Conservation (phyloP, 2,113 vertebrate species). For the Paraplagusia blochii region DNA sequence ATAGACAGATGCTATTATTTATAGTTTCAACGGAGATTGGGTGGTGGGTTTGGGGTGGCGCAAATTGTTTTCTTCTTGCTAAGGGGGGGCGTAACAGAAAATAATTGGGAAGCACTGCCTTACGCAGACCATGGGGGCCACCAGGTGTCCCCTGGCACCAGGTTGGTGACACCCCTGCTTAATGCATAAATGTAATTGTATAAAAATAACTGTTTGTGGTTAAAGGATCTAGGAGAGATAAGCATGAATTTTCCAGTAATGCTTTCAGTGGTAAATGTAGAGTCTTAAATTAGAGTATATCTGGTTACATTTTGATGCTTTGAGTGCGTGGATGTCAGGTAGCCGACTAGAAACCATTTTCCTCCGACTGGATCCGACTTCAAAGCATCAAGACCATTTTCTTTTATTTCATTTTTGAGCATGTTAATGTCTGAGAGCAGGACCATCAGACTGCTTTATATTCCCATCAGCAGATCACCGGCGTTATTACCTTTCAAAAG, state of each 20-base stretch:
- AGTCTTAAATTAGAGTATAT: conserved; percentile 3
- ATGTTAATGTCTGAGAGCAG: conserved; percentile 48
- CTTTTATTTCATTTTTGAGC: conserved; percentile 18
- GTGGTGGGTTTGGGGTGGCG: too few relatives aligned
- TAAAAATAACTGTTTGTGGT: background rate
- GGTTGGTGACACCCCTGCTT: too few relatives aligned
- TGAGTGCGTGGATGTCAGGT: conserved; percentile 2
- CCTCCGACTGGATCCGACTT: conserved; percentile 25
- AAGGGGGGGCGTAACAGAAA: too few relatives aligned
- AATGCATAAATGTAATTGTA: background rate
- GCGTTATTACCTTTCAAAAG: conserved; percentile 46
- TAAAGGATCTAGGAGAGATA: background rate
- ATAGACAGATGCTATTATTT: too few relatives aligned
- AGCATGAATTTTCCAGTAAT: background rate
- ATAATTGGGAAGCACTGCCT: too few relatives aligned
- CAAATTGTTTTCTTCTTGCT: too few relatives aligned
- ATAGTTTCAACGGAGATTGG: too few relatives aligned
- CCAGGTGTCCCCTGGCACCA: too few relatives aligned
- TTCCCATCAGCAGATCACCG: conserved; percentile 22
- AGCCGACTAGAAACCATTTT: conserved; percentile 14
- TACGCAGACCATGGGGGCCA: too few relatives aligned
- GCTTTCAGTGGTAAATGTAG: conserved; percentile 2
- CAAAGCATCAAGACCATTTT: conserved; percentile 21
- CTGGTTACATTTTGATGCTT: conserved; percentile 14
- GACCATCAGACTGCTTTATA: conserved; percentile 25